Evolutionary conservation across 2,113 vertebrate species (phyloP).

Genomic region (Strix aluco): DNA sequence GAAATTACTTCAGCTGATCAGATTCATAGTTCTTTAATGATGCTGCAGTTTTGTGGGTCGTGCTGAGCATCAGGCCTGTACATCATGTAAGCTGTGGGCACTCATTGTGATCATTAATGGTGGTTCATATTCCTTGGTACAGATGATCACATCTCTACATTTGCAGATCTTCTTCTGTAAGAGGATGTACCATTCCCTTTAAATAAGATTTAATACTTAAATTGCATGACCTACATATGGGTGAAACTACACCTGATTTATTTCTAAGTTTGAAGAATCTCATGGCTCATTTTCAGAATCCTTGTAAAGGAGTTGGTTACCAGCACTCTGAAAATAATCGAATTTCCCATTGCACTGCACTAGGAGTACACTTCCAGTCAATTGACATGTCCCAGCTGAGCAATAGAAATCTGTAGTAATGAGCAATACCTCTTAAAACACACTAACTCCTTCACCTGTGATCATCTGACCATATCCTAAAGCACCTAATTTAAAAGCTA

Average conservation of each 20-base stretch:
- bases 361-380: background rate
- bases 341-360: background rate
- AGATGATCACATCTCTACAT: background rate
- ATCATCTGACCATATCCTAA: background rate
- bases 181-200: background rate
- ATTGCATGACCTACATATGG: background rate
- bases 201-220: background rate
- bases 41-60: background rate
- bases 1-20: background rate
- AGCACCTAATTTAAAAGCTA: background rate
- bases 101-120: background rate
- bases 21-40: background rate
- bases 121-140: background rate
- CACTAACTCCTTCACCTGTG: background rate
- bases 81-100: background rate
- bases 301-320: background rate
- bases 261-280: background rate
- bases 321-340: background rate
- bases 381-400: background rate
- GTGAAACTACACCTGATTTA: background rate
- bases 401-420: background rate
- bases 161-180: background rate
- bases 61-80: background rate
- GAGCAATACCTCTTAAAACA: background rate
- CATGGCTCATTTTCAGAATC: background rate